These are phyloP conservation scores for Xenopus laevis DNA, from an alignment of 2,113 vertebrate genomes.

Conservation along the genomic window DNA sequence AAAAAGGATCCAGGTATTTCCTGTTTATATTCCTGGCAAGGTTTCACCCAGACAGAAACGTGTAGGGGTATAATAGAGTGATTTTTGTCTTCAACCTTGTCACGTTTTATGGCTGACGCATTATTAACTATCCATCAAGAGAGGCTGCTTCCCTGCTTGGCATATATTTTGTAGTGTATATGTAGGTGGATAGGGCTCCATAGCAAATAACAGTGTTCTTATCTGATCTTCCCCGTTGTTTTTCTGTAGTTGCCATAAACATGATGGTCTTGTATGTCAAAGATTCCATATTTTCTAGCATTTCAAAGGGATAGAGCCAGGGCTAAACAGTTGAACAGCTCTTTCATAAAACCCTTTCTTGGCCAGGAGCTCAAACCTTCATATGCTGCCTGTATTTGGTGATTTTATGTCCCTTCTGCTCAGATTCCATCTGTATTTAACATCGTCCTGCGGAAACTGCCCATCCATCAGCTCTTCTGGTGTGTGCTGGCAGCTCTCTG, in stretches of 20 bases:
- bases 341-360: not conserved
- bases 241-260: not conserved
- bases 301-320: not conserved
- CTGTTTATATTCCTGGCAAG: too few relatives aligned
- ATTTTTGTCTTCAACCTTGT: too few relatives aligned
- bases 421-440: constrained; percentile 53
- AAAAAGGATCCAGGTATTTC: too few relatives aligned
- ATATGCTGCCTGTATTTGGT: constrained; percentile 12
- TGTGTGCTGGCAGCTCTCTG: constrained; percentile 53
- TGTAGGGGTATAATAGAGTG: too few relatives aligned
- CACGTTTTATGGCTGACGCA: too few relatives aligned
- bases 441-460: constrained; percentile 57
- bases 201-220: not conserved
- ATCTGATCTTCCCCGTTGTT: not conserved
- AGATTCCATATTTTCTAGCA: not conserved
- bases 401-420: constrained; percentile 35
- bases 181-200: too few relatives aligned
- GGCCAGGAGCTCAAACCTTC: not conserved
- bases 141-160: too few relatives aligned
- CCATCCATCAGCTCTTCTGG: constrained; percentile 55
- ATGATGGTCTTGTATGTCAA: not conserved
- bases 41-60: too few relatives aligned
- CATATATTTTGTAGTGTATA: too few relatives aligned
- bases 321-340: not conserved
- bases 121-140: too few relatives aligned